These are phyloP conservation scores for Tachycineta bicolor DNA, from an alignment of 2,113 vertebrate species.

Conservation along the genomic window DNA sequence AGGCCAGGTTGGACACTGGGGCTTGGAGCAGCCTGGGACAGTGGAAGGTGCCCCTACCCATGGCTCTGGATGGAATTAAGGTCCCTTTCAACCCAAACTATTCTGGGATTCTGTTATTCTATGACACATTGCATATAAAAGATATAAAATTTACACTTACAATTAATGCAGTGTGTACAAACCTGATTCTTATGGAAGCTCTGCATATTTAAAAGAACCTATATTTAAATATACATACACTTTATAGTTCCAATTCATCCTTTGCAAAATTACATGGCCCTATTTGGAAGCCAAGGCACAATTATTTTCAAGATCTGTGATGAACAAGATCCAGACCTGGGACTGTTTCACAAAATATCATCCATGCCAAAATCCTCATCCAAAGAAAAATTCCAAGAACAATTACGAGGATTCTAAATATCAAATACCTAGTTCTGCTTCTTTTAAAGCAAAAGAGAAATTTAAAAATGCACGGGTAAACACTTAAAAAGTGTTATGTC, in stretches of 20 bases:
- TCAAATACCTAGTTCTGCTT: neutral
- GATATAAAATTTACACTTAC: neutral
- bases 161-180: neutral
- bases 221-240: neutral
- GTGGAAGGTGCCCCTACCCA: neutral
- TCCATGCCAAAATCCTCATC: conserved; percentile 18
- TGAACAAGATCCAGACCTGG: conserved; percentile 27
- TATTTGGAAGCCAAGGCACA: conserved; percentile 1
- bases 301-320: conserved; percentile 9
- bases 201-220: neutral
- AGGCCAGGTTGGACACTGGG: neutral
- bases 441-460: conserved; percentile 1
- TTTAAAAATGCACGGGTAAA: neutral
- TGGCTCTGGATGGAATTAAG: neutral
- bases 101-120: neutral
- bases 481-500: neutral
- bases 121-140: neutral
- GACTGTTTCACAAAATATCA: neutral
- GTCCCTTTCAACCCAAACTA: neutral
- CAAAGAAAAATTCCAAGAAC: conserved; percentile 52
- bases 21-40: neutral
- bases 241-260: neutral
- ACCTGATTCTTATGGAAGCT: neutral
- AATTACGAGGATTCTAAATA: neutral
- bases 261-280: neutral